A percentile compares a stretch with the other conserved stretches of the same genome.
These are phyloP conservation scores for Eugnorisma glareosa DNA, from an alignment of 2,888 invertebrate species.

Conservation along the genomic window DNA sequence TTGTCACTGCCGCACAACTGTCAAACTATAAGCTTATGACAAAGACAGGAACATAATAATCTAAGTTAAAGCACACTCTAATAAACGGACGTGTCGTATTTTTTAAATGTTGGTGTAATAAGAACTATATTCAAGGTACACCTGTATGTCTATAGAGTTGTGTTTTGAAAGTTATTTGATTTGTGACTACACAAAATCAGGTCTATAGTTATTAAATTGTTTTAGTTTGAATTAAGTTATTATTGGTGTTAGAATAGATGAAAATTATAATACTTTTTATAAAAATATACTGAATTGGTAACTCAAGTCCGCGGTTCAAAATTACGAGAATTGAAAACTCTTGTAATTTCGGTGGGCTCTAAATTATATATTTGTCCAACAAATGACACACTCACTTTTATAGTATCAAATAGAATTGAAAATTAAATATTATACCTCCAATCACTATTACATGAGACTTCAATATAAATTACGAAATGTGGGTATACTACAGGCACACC, in stretches of 20 bases:
- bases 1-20: neutral
- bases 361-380: conserved; percentile 18
- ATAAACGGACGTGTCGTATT: no score
- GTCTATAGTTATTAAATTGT: conserved; percentile 43
- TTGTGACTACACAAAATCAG: conserved; percentile 40
- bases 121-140: neutral
- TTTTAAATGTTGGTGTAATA: neutral
- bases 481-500: neutral
- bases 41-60: neutral
- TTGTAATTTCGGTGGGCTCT: neutral
- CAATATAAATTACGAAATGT: neutral
- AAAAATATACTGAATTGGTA: conserved; percentile 12
- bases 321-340: neutral
- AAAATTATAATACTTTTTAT: neutral
- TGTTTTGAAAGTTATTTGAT: neutral
- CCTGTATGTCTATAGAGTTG: neutral
- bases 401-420: neutral
- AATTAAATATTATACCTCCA: neutral
- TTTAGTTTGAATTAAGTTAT: neutral
- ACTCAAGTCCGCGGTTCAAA: conserved; percentile 8
- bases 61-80: neutral
- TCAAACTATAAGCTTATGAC: neutral
- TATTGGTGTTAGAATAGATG: neutral
- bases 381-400: conserved; percentile 5
- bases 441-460: neutral